phyloP scores from a whole-genome alignment of 92 coral and sea anemone genomes.

The Hydrozoanthus gracilis region DNA sequence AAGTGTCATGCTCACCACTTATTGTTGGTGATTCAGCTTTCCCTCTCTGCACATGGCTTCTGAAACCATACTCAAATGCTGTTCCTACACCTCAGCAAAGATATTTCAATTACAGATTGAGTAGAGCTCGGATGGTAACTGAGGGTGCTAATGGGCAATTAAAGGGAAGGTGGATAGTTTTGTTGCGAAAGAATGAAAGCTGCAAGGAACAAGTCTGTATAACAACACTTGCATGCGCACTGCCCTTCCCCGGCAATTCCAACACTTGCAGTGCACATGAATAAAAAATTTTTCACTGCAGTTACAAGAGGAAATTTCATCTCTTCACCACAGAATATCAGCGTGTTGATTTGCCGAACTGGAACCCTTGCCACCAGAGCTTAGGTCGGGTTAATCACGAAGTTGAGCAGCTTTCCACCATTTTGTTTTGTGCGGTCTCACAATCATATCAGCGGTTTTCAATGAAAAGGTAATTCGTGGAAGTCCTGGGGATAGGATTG shows the following conservation, averaged over 20 bases:
- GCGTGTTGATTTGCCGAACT: conserved; percentile 11
- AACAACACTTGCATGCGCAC: too few species aligned
- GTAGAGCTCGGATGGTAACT: too few species aligned
- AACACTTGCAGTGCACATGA: conserved; percentile 67
- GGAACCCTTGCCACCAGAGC: conserved; percentile 5
- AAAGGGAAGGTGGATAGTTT: too few species aligned
- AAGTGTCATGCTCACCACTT: too few species aligned
- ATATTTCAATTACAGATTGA: too few species aligned
- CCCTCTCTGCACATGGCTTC: too few species aligned
- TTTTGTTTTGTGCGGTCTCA: conserved; percentile 7
- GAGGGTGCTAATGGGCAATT: too few species aligned
- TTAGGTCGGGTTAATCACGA: conserved; percentile 2
- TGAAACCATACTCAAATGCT: too few species aligned
- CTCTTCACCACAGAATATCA: conserved; percentile 2
- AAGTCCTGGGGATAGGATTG: conserved; percentile 17
- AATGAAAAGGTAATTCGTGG: conserved; percentile 11
- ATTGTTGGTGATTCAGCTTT: too few species aligned
- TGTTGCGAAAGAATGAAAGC: too few species aligned
- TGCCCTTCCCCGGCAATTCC: conserved; percentile 60
- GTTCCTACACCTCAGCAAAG: too few species aligned
- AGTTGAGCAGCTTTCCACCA: conserved; percentile 7
- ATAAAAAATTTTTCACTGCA: conserved; percentile 59
- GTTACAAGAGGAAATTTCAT: conserved; percentile 35
- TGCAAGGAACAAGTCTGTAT: too few species aligned
- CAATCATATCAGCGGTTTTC: not conserved